Evolutionary conservation across 2,888 invertebrate species (phyloP), one percentile per base, ranked within the genome.

Genomic region (Troglohyphantes excavatus): DNA sequence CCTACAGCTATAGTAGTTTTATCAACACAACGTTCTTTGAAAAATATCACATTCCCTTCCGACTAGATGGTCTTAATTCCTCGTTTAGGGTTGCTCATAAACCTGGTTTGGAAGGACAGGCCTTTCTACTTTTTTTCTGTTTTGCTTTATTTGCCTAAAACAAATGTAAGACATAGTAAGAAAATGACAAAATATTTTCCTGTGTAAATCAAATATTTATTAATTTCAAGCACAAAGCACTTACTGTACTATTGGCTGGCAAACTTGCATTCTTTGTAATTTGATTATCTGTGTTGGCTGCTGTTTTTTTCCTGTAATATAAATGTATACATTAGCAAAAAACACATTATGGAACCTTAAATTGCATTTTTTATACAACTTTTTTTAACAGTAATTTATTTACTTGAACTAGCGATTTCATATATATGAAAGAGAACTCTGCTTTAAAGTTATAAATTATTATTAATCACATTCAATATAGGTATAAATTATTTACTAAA

Each of bases 21-120:
- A 63, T 19, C 63, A 78, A 63, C 72, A 72, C 21, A 46, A 79
- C 27, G 19, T 27, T 19, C 70, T 23, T 27, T 68, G 19, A 65
- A 84, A 86, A 86, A 78, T 78, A 86, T 86, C 86, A 87, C 79
- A 79, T 46, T 65, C 21, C 26, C 27, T 68, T 75, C 33, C 11
- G 86, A 79, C 86, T 79, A 87, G 86, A 61, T n/a, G n/a, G 70
- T 79, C 43, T 21, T 17, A 70, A 78, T 23, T 17, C 65, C 59
- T 26, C 33, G 17, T 61, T 46, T 33, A 87, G 21, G 17, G 61
- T 65, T 75, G 26, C 78, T 81, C 78, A 81, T 70, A 67, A 63
- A 90, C 90, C 86, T 90, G 90, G 81, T 88, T 88, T 90, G n/a
- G 78, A 13, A 70, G 79, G 72, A 59, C 46, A 43, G 21, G 83